Evolutionary conservation across 2,113 vertebrate genomes (phyloP).

Genomic region (Circaetus gallicus): DNA sequence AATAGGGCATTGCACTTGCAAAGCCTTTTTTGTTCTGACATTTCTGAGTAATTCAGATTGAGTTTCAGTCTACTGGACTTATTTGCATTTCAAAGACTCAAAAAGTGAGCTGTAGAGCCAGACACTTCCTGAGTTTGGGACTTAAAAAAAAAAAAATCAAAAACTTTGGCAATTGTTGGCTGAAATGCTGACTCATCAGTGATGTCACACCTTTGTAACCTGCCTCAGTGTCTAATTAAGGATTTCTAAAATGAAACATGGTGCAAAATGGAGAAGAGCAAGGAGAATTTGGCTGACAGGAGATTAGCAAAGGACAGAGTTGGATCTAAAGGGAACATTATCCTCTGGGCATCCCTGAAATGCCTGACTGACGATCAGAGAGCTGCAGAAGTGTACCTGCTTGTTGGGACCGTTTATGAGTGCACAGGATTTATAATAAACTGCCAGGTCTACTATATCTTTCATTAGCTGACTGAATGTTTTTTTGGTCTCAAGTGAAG

Average conservation of each 20-base stretch:
- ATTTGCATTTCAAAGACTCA: conserved; percentile 57
- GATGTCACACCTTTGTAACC: neutral
- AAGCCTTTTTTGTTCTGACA: conserved; percentile 39
- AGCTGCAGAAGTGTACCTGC: neutral
- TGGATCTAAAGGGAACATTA: neutral
- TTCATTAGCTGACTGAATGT: conserved; percentile 4
- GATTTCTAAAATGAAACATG: neutral
- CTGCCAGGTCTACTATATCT: neutral
- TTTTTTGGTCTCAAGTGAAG: neutral
- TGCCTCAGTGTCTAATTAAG: neutral
- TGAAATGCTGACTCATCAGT: conserved; percentile 27
- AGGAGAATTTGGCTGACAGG: conserved; percentile 34
- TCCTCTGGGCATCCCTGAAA: neutral
- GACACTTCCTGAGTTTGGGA: neutral
- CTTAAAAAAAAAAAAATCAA: neutral
- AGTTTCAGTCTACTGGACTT: conserved; percentile 35
- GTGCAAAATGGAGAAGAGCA: neutral
- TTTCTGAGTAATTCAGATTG: conserved; percentile 18
- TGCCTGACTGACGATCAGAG: neutral
- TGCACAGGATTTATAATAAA: conserved; percentile 6
- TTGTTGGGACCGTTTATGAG: neutral
- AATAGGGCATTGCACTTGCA: conserved; percentile 3
- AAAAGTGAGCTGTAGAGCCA: conserved; percentile 6
- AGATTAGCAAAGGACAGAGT: conserved; percentile 35
- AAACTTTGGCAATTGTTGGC: neutral